A percentile compares a stretch with the other conserved stretches of the same genome.
phyloP scores from a whole-genome alignment of 2,888 invertebrate species.

The Tubulanus polymorphus region DNA sequence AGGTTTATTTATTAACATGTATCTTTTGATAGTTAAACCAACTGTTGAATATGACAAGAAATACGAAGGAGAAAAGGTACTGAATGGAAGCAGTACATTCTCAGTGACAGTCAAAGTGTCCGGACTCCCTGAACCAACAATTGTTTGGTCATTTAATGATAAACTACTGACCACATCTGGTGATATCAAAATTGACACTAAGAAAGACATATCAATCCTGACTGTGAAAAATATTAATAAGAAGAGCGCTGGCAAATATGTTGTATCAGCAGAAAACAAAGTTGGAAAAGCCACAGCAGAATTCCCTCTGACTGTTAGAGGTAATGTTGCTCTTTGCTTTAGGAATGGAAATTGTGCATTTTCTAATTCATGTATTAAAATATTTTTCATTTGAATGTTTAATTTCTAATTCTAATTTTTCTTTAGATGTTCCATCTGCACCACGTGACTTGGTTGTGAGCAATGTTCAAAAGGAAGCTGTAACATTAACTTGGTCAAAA shows the following conservation, averaged over 20 bases:
- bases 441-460: slow-evolving; percentile 52
- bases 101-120: slow-evolving; percentile 57
- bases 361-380: no score
- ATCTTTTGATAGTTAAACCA: not conserved
- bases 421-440: slow-evolving; percentile 5
- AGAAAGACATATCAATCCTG: slow-evolving; percentile 13
- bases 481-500: slow-evolving; percentile 39
- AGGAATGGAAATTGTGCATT: no score
- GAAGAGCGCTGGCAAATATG: slow-evolving; percentile 79
- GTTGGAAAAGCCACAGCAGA: slow-evolving; percentile 65
- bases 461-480: slow-evolving; percentile 24
- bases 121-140: slow-evolving; percentile 67
- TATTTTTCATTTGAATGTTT: no score
- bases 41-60: slow-evolving; percentile 64
- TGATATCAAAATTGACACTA: not conserved
- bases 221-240: slow-evolving; percentile 61
- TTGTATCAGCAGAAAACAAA: slow-evolving; percentile 72
- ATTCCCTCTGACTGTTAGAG: slow-evolving; percentile 73
- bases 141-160: slow-evolving; percentile 66
- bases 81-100: slow-evolving; percentile 54
- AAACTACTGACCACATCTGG: slow-evolving; percentile 22
- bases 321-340: no score
- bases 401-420: no score
- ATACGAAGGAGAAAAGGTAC: slow-evolving; percentile 61
- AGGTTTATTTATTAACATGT: not conserved